These are phyloP conservation scores for Helogale parvula DNA, from an alignment of 2,113 vertebrate genomes.

Conservation along the genomic window DNA sequence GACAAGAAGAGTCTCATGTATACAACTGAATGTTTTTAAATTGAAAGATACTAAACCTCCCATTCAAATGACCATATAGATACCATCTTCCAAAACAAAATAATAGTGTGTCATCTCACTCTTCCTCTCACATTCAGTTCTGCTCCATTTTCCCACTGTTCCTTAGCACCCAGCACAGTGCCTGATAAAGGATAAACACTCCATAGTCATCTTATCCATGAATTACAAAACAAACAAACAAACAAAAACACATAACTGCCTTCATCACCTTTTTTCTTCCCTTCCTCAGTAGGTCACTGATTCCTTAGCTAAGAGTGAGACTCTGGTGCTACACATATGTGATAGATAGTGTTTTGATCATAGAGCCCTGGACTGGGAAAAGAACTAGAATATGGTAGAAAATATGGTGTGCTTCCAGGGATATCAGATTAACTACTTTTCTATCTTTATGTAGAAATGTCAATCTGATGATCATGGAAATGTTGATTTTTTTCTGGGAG, in stretches of 20 bases:
- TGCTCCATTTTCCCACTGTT: background rate
- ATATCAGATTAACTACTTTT: background rate
- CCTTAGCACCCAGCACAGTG: background rate
- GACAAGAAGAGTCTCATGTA: background rate
- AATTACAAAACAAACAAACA: constrained; percentile 4
- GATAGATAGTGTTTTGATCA: background rate
- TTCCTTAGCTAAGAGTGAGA: background rate
- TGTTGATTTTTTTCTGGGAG: background rate
- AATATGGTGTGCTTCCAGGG: background rate
- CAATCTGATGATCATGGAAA: background rate
- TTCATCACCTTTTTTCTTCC: background rate
- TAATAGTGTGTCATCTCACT: background rate
- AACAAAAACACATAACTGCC: background rate
- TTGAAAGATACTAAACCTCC: background rate
- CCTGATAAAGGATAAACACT: background rate
- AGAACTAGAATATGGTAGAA: background rate
- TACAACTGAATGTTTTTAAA: background rate
- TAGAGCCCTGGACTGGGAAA: background rate
- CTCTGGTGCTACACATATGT: background rate
- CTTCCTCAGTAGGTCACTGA: background rate
- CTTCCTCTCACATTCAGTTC: background rate
- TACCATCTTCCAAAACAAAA: background rate
- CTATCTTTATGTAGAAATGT: background rate
- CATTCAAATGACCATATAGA: background rate
- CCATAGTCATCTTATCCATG: background rate